Evolutionary conservation across 1,140 invertebrate species (phyloP), one percentile per base, ranked within the genome.

Genomic region (Diachasmimorpha longicaudata): DNA sequence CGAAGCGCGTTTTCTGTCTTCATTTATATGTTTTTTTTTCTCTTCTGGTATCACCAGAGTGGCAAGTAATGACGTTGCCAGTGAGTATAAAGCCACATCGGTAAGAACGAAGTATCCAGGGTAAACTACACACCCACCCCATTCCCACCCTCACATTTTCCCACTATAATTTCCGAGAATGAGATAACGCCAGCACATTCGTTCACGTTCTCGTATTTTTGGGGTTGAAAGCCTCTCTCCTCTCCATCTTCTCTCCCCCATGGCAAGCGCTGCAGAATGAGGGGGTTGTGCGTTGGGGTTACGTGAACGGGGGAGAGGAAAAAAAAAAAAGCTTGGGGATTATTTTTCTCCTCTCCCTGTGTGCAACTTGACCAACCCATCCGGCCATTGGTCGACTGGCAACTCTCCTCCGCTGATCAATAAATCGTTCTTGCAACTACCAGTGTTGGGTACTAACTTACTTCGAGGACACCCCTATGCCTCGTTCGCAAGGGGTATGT

Each of bases 121-220:
- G 21, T 66, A 23, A 66, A 66, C 58, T 66, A 42, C 3, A 42
- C 13, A 1, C 39, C 9, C 39, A 6, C 31, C 6, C 31, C n/a
- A n/a, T n/a, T n/a, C 31, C 31, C 39, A 42, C 85, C 86, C 87
- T 85, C 48, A n/a, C 48, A 52, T 52, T 52, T 52, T 86, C 83
- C 82, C 80, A 82, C 85, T 82, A 85, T 87, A 86, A 87, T 87
- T 88, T 86, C 83, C 79, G 79, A 81, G 81, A 84, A 85, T 82
- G 83, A 86, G 87, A 88, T 88, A 88, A 88, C 58, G 66, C 58
- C 25, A 66, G 19, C 58, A 63, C 58, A 63, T 63, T 63, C 58
- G 58, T 25, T 31, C 58, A 23, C 19, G 58, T 23, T 25, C 58
- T 63, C 58, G 6, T 63, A 25, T 25, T 63, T 63, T 78, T 76